Percentiles rank a stretch among this genome's conserved stretches.
phyloP scores from a whole-genome alignment of 2,888 invertebrate genomes.

The Gisinianus flammeolus region DNA sequence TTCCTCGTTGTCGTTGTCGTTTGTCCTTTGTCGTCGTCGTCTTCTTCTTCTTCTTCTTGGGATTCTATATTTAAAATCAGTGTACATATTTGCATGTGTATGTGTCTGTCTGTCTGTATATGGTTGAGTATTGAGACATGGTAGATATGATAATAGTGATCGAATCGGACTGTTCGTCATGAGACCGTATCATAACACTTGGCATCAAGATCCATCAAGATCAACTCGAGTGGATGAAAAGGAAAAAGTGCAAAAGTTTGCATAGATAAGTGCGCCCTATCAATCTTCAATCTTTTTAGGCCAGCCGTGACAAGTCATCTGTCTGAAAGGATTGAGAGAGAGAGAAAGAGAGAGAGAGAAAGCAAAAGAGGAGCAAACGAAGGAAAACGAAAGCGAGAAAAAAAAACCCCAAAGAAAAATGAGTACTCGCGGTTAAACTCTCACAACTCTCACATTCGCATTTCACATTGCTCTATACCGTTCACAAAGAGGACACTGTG shows the following conservation, averaged over 20 bases:
- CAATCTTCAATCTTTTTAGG: slow-evolving; percentile 42
- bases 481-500: not conserved
- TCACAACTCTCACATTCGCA: not conserved
- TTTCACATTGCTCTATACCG: not conserved
- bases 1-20: too few relatives aligned
- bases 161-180: slow-evolving; percentile 21
- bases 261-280: slow-evolving; percentile 44
- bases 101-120: not conserved
- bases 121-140: not conserved
- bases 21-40: too few relatives aligned
- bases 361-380: not conserved
- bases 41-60: too few relatives aligned
- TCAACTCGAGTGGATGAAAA: slow-evolving; percentile 41
- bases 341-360: not conserved
- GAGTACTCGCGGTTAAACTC: not conserved
- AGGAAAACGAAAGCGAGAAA: not conserved
- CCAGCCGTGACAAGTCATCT: slow-evolving; percentile 41
- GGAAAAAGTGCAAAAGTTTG: slow-evolving; percentile 45
- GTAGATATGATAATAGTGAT: slow-evolving; percentile 1
- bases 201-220: slow-evolving; percentile 38
- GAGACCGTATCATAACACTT: slow-evolving; percentile 27
- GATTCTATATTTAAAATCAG: too few relatives aligned
- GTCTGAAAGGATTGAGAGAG: slow-evolving; percentile 29
- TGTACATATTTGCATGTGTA: too few relatives aligned
- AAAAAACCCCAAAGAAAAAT: slow-evolving; percentile 20